Evolutionary conservation across 2,888 invertebrate genomes (phyloP), one percentile per base, ranked within the genome.

Genomic region (Netelia fuscicornis): DNA sequence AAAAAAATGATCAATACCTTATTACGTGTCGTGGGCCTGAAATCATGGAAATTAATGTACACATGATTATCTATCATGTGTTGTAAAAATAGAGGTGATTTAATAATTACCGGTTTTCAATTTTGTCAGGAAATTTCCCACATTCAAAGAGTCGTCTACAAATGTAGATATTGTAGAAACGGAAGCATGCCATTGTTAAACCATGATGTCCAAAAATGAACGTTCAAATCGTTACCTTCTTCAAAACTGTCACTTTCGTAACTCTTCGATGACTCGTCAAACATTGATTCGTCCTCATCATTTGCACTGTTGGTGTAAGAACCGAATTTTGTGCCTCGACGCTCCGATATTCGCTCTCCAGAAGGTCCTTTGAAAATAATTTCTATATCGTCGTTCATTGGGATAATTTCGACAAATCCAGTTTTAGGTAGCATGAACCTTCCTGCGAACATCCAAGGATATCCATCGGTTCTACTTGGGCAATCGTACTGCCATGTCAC

Each of bases 1-100:
- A 91, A 9, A 83, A 88, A 30, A 8, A 92, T 91, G 87, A 92
- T 93, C 17, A 92, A 88, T 68, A 93, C 93, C 3, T 93, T 93
- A 72, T 90, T 91, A 1, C 0, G 5, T 94, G 80, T 67, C 93
- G 89, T 0, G 92, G 84, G 17, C 92, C 94, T 85, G 10, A 93
- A 60, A 17, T 52, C 44, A 30, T 62, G 48, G 10, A 44, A 54
- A 64, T 42, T 42, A 67, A 71, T 37, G 71, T 11, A 54, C 6
- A 76, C 83, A n/a, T 44, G 80, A 72, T 86, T 80, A 42, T 78
- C 30, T n/a, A 72, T 86, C 80, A 42, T 80, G 42, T n/a, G 48
- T 83, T 48, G 2, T 13, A 10, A 48, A 48, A 48, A 48, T 13
- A 13, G 30, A 30, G 48, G 13, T 48, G 9, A 0, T 48, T 48